These are phyloP conservation scores for Eleginops maclovinus DNA, from an alignment of 2,113 vertebrate species.

Conservation along the genomic window DNA sequence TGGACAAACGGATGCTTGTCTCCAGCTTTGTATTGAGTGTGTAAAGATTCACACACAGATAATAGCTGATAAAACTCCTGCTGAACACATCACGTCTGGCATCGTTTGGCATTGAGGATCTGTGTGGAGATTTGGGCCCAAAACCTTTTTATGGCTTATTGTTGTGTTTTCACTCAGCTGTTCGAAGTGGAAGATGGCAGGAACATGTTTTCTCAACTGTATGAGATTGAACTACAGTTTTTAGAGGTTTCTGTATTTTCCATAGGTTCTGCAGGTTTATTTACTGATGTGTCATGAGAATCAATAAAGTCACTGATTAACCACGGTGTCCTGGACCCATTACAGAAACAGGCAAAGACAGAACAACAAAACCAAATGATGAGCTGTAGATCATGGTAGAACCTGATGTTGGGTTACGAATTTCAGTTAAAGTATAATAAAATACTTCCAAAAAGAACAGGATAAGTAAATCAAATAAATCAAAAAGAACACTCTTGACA, in stretches of 20 bases:
- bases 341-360: too few species aligned
- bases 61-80: slow-evolving; percentile 2
- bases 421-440: too few species aligned
- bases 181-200: too few species aligned
- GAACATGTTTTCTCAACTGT: too few species aligned
- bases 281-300: background rate
- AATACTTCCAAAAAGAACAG: too few species aligned
- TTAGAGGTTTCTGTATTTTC: background rate
- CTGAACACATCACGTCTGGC: background rate
- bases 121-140: background rate
- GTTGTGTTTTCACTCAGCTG: slow-evolving; percentile 9
- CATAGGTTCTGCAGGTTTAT: background rate
- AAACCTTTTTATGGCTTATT: background rate
- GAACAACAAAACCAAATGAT: too few species aligned
- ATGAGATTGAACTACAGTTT: background rate
- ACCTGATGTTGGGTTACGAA: too few species aligned
- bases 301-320: too few species aligned
- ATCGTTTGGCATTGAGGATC: background rate
- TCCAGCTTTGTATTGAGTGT: background rate
- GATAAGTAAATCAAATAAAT: too few species aligned
- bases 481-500: too few species aligned
- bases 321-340: too few species aligned
- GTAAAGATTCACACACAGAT: background rate
- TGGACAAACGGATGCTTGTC: background rate
- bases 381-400: too few species aligned